Evolutionary conservation across 2,888 invertebrate species (phyloP).

Genomic region (Aphelenchoides bicaudatus): DNA sequence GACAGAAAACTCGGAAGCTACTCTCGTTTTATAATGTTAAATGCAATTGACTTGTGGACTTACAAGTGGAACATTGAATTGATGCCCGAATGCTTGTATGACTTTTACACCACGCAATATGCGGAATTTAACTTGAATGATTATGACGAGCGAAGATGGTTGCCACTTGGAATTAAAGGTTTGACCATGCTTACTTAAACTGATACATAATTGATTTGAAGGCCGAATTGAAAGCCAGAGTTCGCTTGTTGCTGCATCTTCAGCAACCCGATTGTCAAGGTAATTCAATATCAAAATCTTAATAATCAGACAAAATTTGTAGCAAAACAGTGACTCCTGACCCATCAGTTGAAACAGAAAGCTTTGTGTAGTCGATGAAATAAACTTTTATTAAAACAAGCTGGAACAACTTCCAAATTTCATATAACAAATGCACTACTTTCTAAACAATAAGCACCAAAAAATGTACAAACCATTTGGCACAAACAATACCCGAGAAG

Average conservation of each 20-base stretch:
- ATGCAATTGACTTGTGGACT: slow-evolving; percentile 28
- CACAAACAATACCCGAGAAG: too few relatives aligned
- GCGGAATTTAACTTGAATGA: slow-evolving; percentile 21
- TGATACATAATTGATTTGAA: too few relatives aligned
- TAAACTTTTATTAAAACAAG: slow-evolving; percentile 3
- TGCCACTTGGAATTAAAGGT: slow-evolving; percentile 13
- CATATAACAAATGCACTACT: slow-evolving; percentile 1
- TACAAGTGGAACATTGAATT: slow-evolving; percentile 33
- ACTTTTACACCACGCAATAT: slow-evolving; percentile 29
- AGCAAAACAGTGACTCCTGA: too few relatives aligned
- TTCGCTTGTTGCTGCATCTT: not conserved
- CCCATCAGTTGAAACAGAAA: too few relatives aligned
- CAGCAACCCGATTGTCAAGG: not conserved
- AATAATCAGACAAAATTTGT: too few relatives aligned
- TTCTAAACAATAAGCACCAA: too few relatives aligned
- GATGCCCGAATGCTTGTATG: slow-evolving; percentile 32
- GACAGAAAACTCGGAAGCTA: slow-evolving; percentile 28
- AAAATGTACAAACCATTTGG: too few relatives aligned
- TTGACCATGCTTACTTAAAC: too few relatives aligned
- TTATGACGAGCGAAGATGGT: slow-evolving; percentile 17
- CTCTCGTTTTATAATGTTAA: slow-evolving; percentile 28
- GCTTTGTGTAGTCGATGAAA: slow-evolving; percentile 11
- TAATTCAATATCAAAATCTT: not conserved
- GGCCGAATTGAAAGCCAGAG: not conserved
- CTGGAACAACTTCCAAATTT: slow-evolving; percentile 1